Conservation (phyloP, 1,140 invertebrate species). For the Tetramorium parvispinum region DNA sequence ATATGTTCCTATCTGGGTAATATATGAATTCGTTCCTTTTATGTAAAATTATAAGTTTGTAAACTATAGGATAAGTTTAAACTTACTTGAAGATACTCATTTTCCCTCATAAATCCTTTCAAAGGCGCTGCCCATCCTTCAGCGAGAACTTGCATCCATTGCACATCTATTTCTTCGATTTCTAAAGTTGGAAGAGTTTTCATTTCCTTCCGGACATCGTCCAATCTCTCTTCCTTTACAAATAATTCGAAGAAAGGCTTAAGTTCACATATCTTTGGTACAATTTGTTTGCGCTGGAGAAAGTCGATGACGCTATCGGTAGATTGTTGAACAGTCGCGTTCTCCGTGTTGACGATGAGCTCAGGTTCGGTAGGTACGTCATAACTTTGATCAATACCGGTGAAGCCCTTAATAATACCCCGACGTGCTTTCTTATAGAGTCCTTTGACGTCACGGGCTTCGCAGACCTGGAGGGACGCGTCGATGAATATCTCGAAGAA, state of each 20-base stretch:
- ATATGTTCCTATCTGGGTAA: no score
- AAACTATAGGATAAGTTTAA: neutral
- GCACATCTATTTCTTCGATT: conserved; percentile 94
- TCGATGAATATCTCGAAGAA: conserved; percentile 99
- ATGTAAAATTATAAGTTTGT: neutral
- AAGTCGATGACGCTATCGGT: conserved; percentile 92
- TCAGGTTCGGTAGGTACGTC: conserved; percentile 96
- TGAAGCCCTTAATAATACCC: conserved; percentile 97
- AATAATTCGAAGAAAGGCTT: conserved; percentile 92
- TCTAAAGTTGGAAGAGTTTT: conserved; percentile 88
- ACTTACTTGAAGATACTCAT: conserved; percentile 91
- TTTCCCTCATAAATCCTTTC: conserved; percentile 98
- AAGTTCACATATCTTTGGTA: conserved; percentile 86
- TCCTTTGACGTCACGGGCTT: conserved; percentile 97
- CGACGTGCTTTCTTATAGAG: conserved; percentile 98
- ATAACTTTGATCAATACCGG: conserved; percentile 97
- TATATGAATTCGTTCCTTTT: neutral
- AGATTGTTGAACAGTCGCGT: conserved; percentile 91
- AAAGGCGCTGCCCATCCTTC: conserved; percentile 99
- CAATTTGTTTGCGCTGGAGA: conserved; percentile 88
- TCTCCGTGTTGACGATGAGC: conserved; percentile 94
- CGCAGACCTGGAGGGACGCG: conserved; percentile 97
- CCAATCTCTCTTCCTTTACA: conserved; percentile 89
- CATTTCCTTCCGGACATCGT: conserved; percentile 89
- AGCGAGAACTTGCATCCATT: conserved; percentile 97